Evolutionary conservation across 2,113 vertebrate genomes (phyloP).

Genomic region (Nanger granti): DNA sequence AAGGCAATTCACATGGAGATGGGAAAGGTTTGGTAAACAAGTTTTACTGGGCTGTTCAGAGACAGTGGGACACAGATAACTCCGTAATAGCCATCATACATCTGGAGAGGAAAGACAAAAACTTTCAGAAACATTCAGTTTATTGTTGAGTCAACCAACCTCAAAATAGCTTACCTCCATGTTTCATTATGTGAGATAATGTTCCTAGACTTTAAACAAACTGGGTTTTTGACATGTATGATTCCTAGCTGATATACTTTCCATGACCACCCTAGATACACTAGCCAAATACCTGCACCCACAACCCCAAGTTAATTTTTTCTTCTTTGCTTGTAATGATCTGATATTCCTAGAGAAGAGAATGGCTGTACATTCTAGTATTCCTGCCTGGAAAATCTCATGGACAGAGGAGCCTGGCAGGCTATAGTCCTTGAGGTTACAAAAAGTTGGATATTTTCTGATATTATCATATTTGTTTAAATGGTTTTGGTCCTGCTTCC

Average conservation of each 20-base stretch:
- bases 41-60: background rate
- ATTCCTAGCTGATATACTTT: background rate
- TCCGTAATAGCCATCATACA: fast-evolving
- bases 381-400: background rate
- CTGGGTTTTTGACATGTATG: background rate
- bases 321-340: background rate
- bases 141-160: background rate
- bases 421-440: background rate
- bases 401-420: background rate
- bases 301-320: background rate
- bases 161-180: background rate
- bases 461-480: background rate
- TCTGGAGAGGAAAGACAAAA: background rate
- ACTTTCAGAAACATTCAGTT: background rate
- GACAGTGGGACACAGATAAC: background rate
- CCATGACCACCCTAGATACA: background rate
- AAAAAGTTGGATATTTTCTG: background rate
- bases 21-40: background rate
- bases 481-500: background rate
- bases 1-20: background rate
- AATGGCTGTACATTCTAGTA: background rate
- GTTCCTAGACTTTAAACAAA: background rate
- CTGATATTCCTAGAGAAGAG: background rate
- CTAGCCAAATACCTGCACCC: background rate
- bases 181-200: background rate